Evolutionary conservation across 2,797 vertebrate species (phyloP).

Genomic region (Sylvilagus floridanus): DNA sequence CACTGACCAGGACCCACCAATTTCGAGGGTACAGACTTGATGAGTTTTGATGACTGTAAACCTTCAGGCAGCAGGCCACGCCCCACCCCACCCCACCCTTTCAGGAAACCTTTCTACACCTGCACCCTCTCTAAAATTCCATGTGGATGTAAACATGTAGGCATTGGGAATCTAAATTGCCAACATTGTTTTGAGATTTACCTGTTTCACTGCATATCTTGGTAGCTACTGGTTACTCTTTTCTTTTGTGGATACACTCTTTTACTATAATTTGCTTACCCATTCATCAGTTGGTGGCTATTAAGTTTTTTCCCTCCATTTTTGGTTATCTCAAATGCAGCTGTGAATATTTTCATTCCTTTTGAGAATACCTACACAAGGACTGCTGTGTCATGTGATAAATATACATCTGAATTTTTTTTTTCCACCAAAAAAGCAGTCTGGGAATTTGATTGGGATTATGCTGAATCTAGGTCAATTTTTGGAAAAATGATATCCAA

Average conservation of each 20-base stretch:
- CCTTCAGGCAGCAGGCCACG: neutral
- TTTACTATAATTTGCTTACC: neutral
- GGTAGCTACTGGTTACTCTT: neutral
- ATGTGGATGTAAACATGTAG: neutral
- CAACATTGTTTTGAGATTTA: neutral
- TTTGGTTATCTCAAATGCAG: neutral
- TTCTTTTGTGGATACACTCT: neutral
- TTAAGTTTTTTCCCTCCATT: neutral
- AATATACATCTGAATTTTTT: neutral
- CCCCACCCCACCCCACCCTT: neutral
- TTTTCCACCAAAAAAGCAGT: neutral
- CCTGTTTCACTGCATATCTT: neutral
- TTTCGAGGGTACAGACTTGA: neutral
- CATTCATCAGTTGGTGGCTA: neutral
- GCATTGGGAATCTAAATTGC: conserved; percentile 10
- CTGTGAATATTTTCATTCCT: neutral
- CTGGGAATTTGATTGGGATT: neutral
- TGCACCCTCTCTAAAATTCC: neutral
- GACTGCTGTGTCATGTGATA: neutral
- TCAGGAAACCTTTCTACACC: neutral
- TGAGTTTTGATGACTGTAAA: neutral
- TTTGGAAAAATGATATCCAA: neutral
- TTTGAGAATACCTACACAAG: neutral
- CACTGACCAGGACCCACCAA: neutral
- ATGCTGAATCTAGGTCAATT: neutral